These are phyloP conservation scores for Sepiola atlantica DNA, from an alignment of 2,888 invertebrate genomes.

Conservation along the genomic window DNA sequence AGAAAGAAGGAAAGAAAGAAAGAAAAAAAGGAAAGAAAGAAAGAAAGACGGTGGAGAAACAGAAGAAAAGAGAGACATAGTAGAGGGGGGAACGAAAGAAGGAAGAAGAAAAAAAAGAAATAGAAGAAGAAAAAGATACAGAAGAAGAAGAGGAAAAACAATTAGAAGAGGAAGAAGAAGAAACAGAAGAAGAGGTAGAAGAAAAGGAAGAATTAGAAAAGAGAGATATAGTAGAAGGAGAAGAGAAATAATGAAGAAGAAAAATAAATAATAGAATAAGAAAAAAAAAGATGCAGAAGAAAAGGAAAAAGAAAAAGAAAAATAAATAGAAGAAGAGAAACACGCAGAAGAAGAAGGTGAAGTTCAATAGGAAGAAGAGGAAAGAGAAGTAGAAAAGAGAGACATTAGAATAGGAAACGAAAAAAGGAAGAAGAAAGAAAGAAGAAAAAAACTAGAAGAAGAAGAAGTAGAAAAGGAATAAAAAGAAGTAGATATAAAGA, in stretches of 20 bases:
- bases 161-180: neutral
- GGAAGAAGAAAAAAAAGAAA: neutral
- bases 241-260: neutral
- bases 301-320: too few species aligned
- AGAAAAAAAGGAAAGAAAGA: neutral
- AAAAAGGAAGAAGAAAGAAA: neutral
- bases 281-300: neutral
- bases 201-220: neutral
- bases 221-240: too few species aligned
- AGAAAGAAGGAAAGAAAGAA: too few species aligned
- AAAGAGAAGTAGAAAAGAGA: neutral
- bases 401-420: neutral
- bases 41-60: too few species aligned
- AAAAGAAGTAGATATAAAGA: neutral
- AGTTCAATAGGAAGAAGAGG: neutral
- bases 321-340: too few species aligned
- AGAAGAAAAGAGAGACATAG: too few species aligned
- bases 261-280: neutral
- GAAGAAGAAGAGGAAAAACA: neutral
- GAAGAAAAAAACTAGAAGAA: neutral
- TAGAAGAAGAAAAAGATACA: neutral
- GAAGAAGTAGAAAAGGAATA: neutral
- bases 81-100: neutral
- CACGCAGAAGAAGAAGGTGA: neutral
- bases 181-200: neutral